Percentiles rank a stretch among this genome's conserved stretches.
Conservation (phyloP, 2,888 invertebrate genomes). For the Esperia sulphurella region DNA sequence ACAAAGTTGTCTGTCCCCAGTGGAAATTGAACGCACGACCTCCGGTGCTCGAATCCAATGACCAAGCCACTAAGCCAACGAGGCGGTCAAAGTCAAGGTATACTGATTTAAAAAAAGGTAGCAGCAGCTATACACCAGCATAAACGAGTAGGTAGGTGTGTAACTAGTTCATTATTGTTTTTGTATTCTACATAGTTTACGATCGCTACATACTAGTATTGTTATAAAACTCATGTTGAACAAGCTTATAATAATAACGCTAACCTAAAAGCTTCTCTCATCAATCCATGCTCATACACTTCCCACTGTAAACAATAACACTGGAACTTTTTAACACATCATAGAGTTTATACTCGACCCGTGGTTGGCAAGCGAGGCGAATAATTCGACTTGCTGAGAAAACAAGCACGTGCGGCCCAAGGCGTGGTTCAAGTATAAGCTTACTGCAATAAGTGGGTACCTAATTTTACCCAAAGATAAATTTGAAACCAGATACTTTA, state of each 20-base stretch:
- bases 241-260: slow-evolving; percentile 4
- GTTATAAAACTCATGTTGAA: slow-evolving; percentile 7
- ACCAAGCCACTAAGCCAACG: no score
- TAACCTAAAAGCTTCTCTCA: slow-evolving; percentile 64
- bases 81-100: no score
- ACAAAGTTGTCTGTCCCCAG: no score
- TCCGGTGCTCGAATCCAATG: no score
- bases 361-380: slow-evolving; percentile 40
- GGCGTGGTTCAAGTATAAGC: slow-evolving; percentile 37
- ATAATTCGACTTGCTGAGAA: slow-evolving; percentile 71
- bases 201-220: neutral
- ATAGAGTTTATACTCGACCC: slow-evolving; percentile 29
- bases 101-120: no score
- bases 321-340: slow-evolving; percentile 70
- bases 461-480: no score
- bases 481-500: no score
- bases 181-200: no score
- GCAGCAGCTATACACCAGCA: no score
- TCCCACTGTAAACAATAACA: slow-evolving; percentile 72
- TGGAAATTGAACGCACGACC: no score
- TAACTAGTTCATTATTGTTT: no score
- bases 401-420: slow-evolving; percentile 56
- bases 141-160: no score
- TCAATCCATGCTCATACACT: slow-evolving; percentile 54
- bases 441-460: slow-evolving; percentile 11